Evolutionary conservation across 2,888 invertebrate species (phyloP).

Genomic region (Cryptocheilus praepositus): DNA sequence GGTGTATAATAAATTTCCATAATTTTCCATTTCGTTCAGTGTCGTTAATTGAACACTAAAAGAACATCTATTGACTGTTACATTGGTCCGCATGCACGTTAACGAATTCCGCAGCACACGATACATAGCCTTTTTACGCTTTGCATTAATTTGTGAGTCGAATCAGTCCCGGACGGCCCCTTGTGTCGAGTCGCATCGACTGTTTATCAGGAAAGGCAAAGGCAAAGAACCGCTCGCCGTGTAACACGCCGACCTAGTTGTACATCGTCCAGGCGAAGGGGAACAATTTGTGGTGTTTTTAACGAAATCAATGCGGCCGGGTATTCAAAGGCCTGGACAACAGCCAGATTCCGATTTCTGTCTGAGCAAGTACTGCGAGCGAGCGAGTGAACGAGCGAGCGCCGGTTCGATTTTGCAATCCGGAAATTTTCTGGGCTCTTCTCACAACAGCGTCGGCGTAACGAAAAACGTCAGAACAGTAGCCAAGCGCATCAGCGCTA

Average conservation of each 20-base stretch:
- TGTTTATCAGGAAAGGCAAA: background rate
- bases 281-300: constrained; percentile 50
- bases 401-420: constrained; percentile 30
- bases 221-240: constrained; percentile 4
- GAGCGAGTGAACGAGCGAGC: background rate
- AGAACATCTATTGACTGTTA: too few relatives aligned
- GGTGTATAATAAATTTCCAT: too few relatives aligned
- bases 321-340: constrained; percentile 48
- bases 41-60: too few relatives aligned
- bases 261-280: constrained; percentile 18
- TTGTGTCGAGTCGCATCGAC: background rate
- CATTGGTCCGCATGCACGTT: too few relatives aligned
- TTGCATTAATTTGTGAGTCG: too few relatives aligned
- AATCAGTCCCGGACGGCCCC: too few relatives aligned
- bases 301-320: constrained; percentile 52
- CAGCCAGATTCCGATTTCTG: constrained; percentile 50
- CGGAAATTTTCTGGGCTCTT: constrained; percentile 24
- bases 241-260: constrained; percentile 19
- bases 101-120: too few relatives aligned
- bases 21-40: too few relatives aligned
- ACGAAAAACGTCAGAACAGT: constrained; percentile 36
- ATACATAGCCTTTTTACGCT: too few relatives aligned
- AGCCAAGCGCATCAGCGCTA: constrained; percentile 39
- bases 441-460: constrained; percentile 15
- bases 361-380: background rate